Evolutionary conservation across 2,797 vertebrate genomes (phyloP).

Genomic region (Onychomys leucogaster): DNA sequence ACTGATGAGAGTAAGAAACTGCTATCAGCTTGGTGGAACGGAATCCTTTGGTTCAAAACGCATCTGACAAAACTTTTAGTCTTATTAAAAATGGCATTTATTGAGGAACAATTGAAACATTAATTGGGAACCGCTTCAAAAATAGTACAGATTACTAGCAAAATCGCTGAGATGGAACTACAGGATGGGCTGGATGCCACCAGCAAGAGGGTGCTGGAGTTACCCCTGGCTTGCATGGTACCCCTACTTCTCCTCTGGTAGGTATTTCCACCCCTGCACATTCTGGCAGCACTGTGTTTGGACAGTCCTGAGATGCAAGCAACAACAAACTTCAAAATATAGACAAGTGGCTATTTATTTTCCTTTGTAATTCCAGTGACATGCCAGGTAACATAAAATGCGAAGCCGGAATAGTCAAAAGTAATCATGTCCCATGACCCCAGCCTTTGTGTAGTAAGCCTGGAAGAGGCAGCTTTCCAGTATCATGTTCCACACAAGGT

Average conservation of each 20-base stretch:
- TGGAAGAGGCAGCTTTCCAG: neutral
- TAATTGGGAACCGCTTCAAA: neutral
- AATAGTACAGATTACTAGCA: neutral
- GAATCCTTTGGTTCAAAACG: neutral
- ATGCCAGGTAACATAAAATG: neutral
- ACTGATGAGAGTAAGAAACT: neutral
- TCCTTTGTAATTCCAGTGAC: neutral
- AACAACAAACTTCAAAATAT: neutral
- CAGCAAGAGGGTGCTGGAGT: rapidly evolving
- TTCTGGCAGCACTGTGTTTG: too few species aligned
- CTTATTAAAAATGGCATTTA: neutral
- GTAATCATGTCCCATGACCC: neutral
- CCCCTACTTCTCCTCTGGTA: rapidly evolving
- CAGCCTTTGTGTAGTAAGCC: too few species aligned
- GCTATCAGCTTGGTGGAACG: neutral
- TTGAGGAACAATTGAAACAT: neutral
- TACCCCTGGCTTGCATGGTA: rapidly evolving
- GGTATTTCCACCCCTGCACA: neutral
- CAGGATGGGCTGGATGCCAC: rapidly evolving
- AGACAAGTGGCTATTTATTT: neutral
- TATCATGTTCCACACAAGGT: too few species aligned
- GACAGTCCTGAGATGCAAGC: neutral
- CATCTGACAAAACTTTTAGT: neutral
- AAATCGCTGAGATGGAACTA: neutral
- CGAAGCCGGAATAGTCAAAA: neutral